These are phyloP conservation scores for Drosophila flavopinicola DNA, from an alignment of 2,888 invertebrate genomes.

Conservation along the genomic window DNA sequence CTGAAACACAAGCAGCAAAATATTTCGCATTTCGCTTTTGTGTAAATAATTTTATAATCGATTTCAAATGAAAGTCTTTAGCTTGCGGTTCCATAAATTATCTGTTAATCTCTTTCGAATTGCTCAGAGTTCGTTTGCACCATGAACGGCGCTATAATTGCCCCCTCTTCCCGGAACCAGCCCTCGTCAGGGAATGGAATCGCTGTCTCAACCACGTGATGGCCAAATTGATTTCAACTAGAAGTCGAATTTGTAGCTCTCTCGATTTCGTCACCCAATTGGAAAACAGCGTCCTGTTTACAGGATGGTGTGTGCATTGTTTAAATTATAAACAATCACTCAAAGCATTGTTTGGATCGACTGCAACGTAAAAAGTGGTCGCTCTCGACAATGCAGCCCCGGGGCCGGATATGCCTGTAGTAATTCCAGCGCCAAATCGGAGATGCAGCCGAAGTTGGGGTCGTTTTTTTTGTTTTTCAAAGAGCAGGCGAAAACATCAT, in stretches of 20 bases:
- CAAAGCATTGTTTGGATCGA: conserved; percentile 53
- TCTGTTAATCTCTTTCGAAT: conserved; percentile 52
- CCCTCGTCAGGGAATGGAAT: background rate
- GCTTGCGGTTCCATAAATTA: conserved; percentile 51
- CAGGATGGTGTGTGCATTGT: conserved; percentile 38
- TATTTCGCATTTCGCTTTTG: conserved; percentile 28
- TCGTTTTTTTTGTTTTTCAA: conserved; percentile 60
- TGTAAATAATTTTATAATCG: conserved; percentile 52
- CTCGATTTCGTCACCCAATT: conserved; percentile 57
- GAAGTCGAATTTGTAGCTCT: background rate
- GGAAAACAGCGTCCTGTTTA: conserved; percentile 66
- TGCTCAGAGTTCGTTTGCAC: conserved; percentile 39
- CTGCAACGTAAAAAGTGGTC: conserved; percentile 47
- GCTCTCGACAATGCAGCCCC: conserved; percentile 11
- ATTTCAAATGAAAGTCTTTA: conserved; percentile 50
- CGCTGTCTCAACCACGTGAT: conserved; percentile 9
- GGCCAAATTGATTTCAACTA: background rate
- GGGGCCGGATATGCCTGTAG: conserved; percentile 72
- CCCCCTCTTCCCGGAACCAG: conserved; percentile 22
- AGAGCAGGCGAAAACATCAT: conserved; percentile 67
- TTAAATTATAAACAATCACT: conserved; percentile 31
- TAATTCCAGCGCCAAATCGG: conserved; percentile 55
- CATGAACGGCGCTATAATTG: conserved; percentile 13
- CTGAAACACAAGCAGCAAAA: conserved; percentile 12
- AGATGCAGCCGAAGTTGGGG: conserved; percentile 31